Base-by-base conservation (phyloP, 2,888 invertebrate species). In the Rhabditophanes sp. region DNA sequence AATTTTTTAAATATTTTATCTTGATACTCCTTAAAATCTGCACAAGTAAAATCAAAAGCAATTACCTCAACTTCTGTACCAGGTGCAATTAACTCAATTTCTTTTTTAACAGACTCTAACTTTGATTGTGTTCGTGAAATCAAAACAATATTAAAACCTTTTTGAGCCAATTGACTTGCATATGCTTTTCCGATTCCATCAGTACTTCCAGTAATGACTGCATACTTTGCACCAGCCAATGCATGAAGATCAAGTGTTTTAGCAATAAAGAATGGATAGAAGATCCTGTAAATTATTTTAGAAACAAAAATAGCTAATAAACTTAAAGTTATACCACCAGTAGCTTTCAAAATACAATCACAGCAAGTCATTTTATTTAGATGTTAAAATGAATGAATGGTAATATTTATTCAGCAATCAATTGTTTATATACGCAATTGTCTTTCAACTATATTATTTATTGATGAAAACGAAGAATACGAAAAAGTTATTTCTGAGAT, bases 111-210 rank as follows among this genome's bases (percentile, higher is more conserved):
- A 2, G 41, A 44, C 17, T 62, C 49, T 25, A 64, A 41, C 35
- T 62, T 65, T 25, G 41, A 39, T 31, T 49, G 49, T 4, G 55
- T 57, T 19, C 64, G 48, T 11, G 58, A 55, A 31, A 64, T 47
- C 16, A 64, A 41, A 17, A 57, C 39, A 15, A 64, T 32, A 39
- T 63, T 59, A 48, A 62, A 61, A 14, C 45, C 46, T 23, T 40
- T 37, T 31, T 31, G 36, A 4, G 63, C 64, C 31, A 64, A 40
- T 34, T 61, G 56, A 21, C 47, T 45, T 8, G 60, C 60, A 40
- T 63, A 64, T 3, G 56, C 60, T 38, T 52, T 55, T 19, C 64
- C 64, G 39, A 64, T 64, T 22, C 64, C 64, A 34, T 64, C 64
- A 5, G 64, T 64, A 24, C 53, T 44, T 19, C 64, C 64, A 16